Evolutionary conservation across 1,140 invertebrate genomes (phyloP).

Genomic region (Calephelis nemesis): DNA sequence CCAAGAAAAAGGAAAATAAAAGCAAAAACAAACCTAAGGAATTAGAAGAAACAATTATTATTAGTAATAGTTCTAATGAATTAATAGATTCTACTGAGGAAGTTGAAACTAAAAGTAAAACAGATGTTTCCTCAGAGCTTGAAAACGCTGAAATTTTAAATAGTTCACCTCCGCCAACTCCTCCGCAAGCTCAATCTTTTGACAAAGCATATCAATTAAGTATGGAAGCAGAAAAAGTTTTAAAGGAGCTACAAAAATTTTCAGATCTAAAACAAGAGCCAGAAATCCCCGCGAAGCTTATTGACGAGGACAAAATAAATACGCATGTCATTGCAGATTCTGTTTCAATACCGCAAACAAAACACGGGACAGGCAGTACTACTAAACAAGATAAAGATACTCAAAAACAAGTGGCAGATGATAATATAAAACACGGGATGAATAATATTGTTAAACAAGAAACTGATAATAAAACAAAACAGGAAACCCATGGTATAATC

Average conservation of each 20-base stretch:
- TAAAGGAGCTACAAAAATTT: constrained; percentile 55
- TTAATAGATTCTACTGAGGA: constrained; percentile 20
- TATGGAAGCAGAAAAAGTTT: constrained; percentile 62
- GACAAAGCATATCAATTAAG: constrained; percentile 63
- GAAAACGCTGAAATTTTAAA: constrained; percentile 10
- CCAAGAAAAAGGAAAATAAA: constrained; percentile 30
- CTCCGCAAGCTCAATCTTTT: constrained; percentile 40
- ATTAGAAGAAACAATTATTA: constrained; percentile 23
- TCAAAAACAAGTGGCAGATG: background rate
- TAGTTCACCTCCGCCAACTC: constrained; percentile 5
- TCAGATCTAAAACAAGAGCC: constrained; percentile 51
- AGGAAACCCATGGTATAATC: background rate
- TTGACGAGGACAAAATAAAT: constrained; percentile 18
- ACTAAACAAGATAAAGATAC: background rate
- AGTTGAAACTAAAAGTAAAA: constrained; percentile 1
- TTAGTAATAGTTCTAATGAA: constrained; percentile 20
- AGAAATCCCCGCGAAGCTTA: constrained; percentile 22
- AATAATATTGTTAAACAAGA: background rate
- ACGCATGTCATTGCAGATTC: constrained; percentile 18
- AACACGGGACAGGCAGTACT: constrained; percentile 29
- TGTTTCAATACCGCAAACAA: constrained; percentile 36
- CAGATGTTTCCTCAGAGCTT: constrained; percentile 18
- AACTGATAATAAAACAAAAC: background rate
- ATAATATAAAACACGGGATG: constrained; percentile 33
- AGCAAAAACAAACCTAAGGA: constrained; percentile 33